Base-by-base conservation (phyloP, 2,888 invertebrate species). In the Lasioglossum malachurum region DNA sequence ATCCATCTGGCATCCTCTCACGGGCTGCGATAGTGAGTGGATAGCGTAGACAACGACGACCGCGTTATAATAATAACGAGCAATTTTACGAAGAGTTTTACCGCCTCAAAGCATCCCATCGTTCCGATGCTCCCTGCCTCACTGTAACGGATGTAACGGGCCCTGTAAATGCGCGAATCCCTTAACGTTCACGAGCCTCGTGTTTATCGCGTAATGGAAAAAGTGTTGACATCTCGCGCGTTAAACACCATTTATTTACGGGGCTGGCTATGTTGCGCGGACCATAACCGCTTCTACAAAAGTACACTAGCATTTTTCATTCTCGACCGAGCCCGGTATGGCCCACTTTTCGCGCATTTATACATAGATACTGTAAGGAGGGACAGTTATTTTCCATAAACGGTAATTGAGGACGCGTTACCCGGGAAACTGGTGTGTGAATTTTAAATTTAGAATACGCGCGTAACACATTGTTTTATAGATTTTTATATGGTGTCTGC, bases 51-150 rank as follows among this genome's bases (percentile, higher is more conserved):
- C 81, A 88, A 87, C 91, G 91, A 91, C 89, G 91, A 90, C 90
- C 91, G 88, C 90, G 91, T 93, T 92, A 91, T 93, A 94, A 94
- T 93, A 92, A 92, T 93, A 94, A 94, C 93, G 91, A 90, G 91
- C 88, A 91, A 90, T 94, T 94, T 94, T 93, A 94, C 93, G 92
- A 84, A 93, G 88, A 91, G 87, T 69, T 83, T 84, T 81, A 80
- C 78, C 88, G 75, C 86, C n/a, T 82, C 81, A 14, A 73, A 53
- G 41, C 44, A 57, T 72, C 67, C 41, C 78, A 75, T 84, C 87
- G 78, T 82, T 71, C 75, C 80, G 79, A 64, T 69, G 8, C 74
- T 46, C 57, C 35, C 49, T 60, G 81, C 69, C 64, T 69, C 78
- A 60, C 75, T 78, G 73, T 76, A 73, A 86, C 67, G 44, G 75